Conservation (phyloP, 1,140 invertebrate genomes). For the Propsilocerus akamusi region DNA sequence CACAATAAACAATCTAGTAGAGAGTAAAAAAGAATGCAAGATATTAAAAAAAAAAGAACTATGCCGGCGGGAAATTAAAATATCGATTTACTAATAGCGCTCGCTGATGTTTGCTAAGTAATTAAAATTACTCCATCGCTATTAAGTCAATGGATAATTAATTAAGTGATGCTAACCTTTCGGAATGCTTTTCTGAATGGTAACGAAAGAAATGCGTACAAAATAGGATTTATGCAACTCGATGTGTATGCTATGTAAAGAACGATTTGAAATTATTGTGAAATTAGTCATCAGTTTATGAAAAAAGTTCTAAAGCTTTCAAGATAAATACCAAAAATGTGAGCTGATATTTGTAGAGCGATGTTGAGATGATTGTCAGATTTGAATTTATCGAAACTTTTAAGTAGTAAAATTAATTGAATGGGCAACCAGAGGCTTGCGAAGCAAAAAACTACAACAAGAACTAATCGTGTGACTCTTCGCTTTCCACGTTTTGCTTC, state of each 20-base stretch:
- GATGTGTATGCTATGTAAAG: constrained; percentile 73
- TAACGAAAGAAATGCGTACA: constrained; percentile 34
- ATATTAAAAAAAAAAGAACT: no score
- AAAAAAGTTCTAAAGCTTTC: no score
- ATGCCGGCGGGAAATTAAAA: no score
- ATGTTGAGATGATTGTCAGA: constrained; percentile 29
- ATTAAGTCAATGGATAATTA: no score
- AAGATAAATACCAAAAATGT: no score
- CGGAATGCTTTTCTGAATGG: constrained; percentile 24
- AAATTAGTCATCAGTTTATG: no score
- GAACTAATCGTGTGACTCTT: constrained; percentile 79
- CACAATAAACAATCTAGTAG: no score
- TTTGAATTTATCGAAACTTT: constrained; percentile 15
- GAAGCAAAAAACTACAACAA: constrained; percentile 87
- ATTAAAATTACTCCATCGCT: no score
- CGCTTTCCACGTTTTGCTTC: constrained; percentile 60
- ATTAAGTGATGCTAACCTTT: no score
- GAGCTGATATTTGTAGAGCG: constrained; percentile 62
- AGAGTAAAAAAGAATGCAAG: no score
- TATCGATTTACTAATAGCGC: no score
- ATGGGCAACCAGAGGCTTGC: constrained; percentile 91
- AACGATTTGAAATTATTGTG: constrained; percentile 88
- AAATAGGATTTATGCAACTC: not conserved
- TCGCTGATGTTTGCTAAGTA: no score
- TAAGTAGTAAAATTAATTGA: constrained; percentile 39